Percentiles rank a stretch among this genome's conserved stretches.
Conservation (phyloP, 2,797 vertebrate species). For the Chelonia mydas region DNA sequence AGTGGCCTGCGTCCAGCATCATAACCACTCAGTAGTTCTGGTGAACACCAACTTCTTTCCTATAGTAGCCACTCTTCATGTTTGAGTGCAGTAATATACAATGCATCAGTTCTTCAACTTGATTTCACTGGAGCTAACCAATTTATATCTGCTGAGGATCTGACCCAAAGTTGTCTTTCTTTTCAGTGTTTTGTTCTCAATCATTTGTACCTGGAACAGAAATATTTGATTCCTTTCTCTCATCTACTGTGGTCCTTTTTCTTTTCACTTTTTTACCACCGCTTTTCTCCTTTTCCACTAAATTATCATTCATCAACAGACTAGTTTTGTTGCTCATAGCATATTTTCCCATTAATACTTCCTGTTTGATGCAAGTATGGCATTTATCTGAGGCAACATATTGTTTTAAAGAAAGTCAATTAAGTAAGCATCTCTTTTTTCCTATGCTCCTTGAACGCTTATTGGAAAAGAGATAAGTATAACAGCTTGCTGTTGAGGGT, state of each 20-base stretch:
- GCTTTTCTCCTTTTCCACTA: slow-evolving; percentile 16
- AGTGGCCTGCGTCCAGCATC: not conserved
- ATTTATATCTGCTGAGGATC: not conserved
- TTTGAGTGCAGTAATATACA: too few species aligned
- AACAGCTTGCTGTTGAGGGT: too few species aligned
- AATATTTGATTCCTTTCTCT: not conserved
- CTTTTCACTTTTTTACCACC: not conserved
- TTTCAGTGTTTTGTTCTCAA: too few species aligned
- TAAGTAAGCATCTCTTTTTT: slow-evolving; percentile 34
- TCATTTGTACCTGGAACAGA: too few species aligned
- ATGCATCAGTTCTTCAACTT: not conserved
- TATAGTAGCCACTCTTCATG: too few species aligned
- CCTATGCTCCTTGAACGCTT: not conserved
- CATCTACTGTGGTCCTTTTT: not conserved
- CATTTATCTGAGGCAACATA: slow-evolving; percentile 51
- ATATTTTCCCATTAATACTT: slow-evolving; percentile 55
- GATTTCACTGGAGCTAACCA: not conserved
- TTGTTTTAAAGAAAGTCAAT: slow-evolving; percentile 50
- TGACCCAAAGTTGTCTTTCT: too few species aligned
- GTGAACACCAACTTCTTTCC: too few species aligned
- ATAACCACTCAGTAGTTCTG: too few species aligned
- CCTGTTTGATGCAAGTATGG: slow-evolving; percentile 37
- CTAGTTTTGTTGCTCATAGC: slow-evolving; percentile 17
- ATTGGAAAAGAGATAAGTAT: too few species aligned
- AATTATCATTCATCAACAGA: slow-evolving; percentile 36